Percentiles rank a stretch among this genome's conserved stretches.
phyloP scores from a whole-genome alignment of 2,797 vertebrate species.

The Eurystomus glaucurus region DNA sequence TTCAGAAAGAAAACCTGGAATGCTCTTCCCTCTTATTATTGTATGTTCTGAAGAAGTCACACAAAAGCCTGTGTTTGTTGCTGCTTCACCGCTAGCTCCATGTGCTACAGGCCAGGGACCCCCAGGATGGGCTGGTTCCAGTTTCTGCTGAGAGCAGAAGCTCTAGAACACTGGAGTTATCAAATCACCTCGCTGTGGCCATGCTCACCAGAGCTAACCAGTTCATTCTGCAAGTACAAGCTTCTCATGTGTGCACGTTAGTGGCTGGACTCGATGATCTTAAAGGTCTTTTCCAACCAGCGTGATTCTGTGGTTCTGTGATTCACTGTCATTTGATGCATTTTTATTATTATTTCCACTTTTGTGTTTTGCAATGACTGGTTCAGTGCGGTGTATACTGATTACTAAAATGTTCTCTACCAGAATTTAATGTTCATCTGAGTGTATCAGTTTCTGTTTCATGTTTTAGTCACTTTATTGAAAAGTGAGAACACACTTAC shows the following conservation, averaged over 20 bases:
- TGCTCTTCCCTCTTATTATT: neutral
- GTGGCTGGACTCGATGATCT: too few relatives aligned
- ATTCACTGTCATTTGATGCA: neutral
- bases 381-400: rapidly evolving
- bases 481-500: neutral
- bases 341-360: neutral
- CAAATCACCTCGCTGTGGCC: rapidly evolving
- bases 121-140: neutral
- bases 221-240: neutral
- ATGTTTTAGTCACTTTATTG: neutral
- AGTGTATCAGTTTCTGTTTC: neutral
- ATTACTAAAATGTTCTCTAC: neutral
- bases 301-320: too few relatives aligned
- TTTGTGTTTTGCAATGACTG: neutral
- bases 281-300: too few relatives aligned
- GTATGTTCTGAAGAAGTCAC: neutral
- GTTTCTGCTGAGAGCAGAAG: neutral
- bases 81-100: neutral
- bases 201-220: neutral
- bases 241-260: neutral
- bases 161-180: rapidly evolving
- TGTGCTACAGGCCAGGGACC: neutral
- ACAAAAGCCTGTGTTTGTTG: neutral
- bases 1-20: neutral
- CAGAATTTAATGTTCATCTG: neutral